Conservation (phyloP, 2,888 invertebrate species). For the Dyspetes luteomarginatus region DNA sequence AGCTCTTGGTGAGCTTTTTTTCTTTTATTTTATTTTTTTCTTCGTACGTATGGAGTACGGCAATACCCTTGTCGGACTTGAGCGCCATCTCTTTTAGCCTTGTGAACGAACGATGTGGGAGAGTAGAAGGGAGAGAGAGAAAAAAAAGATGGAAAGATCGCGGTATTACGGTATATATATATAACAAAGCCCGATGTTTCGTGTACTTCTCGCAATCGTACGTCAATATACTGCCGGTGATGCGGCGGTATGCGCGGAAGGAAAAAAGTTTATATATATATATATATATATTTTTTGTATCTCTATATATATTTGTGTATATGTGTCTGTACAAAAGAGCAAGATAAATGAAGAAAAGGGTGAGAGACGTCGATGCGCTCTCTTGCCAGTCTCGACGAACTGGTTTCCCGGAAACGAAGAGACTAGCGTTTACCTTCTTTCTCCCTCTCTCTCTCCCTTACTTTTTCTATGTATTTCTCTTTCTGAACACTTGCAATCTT, state of each 20-base stretch:
- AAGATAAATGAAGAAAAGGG: constrained; percentile 34
- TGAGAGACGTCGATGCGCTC: constrained; percentile 25
- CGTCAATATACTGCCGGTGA: constrained; percentile 76
- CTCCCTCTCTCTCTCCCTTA: constrained; percentile 30
- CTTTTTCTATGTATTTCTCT: constrained; percentile 9
- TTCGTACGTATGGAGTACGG: constrained; percentile 42
- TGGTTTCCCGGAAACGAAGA: constrained; percentile 45
- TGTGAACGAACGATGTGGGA: constrained; percentile 34
- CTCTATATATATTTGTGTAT: neutral
- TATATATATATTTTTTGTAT: no score
- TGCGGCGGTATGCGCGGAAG: constrained; percentile 34
- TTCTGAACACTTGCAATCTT: constrained; percentile 34
- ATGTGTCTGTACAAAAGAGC: constrained; percentile 5
- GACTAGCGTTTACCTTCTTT: constrained; percentile 40
- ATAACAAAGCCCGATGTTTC: constrained; percentile 77
- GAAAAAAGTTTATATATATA: neutral
- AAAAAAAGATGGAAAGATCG: constrained; percentile 70
- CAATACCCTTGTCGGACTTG: constrained; percentile 23
- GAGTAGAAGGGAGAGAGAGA: neutral
- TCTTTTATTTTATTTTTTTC: constrained; percentile 67
- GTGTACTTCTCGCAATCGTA: constrained; percentile 77
- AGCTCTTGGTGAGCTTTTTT: constrained; percentile 79
- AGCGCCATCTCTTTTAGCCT: constrained; percentile 57
- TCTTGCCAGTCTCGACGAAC: constrained; percentile 38
- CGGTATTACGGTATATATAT: constrained; percentile 79